Base-by-base conservation (phyloP, 2,113 vertebrate genomes). In the Seriola rivoliana region DNA sequence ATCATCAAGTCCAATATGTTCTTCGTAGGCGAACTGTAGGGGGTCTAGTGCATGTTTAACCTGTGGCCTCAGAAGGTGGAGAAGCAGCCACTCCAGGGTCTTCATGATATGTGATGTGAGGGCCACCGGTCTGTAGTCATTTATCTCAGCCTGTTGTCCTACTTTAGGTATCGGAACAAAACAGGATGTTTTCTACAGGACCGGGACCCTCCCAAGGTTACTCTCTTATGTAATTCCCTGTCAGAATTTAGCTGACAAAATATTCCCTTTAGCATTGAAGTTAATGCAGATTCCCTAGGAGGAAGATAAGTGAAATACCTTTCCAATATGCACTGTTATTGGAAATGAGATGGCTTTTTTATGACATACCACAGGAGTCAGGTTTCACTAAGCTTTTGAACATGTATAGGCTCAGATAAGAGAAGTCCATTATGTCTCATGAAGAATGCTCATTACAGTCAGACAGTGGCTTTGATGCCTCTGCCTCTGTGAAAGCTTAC, bases 381-480 rank as follows among this genome's bases (percentile, higher is more conserved):
- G 58, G 78, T 84, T 77, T 73, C 25, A 32, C 62, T 69, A 76
- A 87, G 67, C 79, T 68, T 88, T 80, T 87, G 34, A 80, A 69
- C 77, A 85, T 90, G 72, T 68, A 77, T 76, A 64, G 71, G 46
- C 75, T 74, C 17, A 83, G 85, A 92, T 89, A 79, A 87, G 46
- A 85, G 60, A 63, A 74, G 59, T 81, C 50, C 67, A 79, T 87
- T 87, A 84, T 76, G 34, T 60, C 46, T 81, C 50, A 38, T 75
- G 23, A 52, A 67, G 64, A 70, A 80, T 69, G 65, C 57, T 78
- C 64, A 66, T 85, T 65, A 80, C 54, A 50, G 42, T 50, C 46
- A 78, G 38, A 74, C 66, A 71, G 69, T 69, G 36, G 63, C 81
- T 82, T 71, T 81, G 82, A 87, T 69, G 52, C 70, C 23, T 58